Percentiles rank a stretch among this genome's conserved stretches.
These are phyloP conservation scores for Cavia porcellus DNA, from an alignment of 2,113 vertebrate genomes.

Conservation along the genomic window DNA sequence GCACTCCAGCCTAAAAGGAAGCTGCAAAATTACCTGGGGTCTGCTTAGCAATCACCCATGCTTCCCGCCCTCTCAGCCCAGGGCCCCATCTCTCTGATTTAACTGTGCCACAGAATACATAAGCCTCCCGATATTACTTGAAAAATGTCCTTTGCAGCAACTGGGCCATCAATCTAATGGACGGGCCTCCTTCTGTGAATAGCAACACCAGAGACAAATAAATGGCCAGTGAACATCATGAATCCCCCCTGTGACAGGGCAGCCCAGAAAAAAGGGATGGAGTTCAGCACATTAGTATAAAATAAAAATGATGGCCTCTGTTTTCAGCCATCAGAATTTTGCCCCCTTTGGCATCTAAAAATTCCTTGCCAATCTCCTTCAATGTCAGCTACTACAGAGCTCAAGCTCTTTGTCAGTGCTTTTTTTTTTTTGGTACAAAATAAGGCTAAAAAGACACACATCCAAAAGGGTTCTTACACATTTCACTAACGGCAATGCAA, in stretches of 20 bases:
- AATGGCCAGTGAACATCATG: slow-evolving; percentile 84
- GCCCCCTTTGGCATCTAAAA: slow-evolving; percentile 48
- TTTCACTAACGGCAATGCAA: neutral
- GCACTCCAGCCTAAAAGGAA: neutral
- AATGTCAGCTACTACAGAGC: neutral
- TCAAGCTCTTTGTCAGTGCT: neutral
- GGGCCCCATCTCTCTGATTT: slow-evolving; percentile 71
- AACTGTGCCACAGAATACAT: slow-evolving; percentile 65
- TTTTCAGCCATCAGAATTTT: slow-evolving; percentile 36
- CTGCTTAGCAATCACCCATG: neutral
- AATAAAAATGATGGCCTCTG: slow-evolving; percentile 83
- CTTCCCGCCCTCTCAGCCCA: slow-evolving; percentile 6
- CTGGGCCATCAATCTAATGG: slow-evolving; percentile 85
- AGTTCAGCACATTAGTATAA: slow-evolving; percentile 85
- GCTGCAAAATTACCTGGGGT: neutral
- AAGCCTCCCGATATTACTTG: slow-evolving; percentile 82
- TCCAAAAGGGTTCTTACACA: neutral
- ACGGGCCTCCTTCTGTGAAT: slow-evolving; percentile 83
- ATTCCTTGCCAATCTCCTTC: neutral
- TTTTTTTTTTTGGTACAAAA: slow-evolving; percentile 33
- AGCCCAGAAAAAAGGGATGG: slow-evolving; percentile 82
- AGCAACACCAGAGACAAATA: slow-evolving; percentile 84
- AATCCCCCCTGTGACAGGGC: slow-evolving; percentile 84
- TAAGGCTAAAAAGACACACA: neutral
- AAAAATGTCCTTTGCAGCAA: slow-evolving; percentile 85